Conservation (phyloP, 1,140 invertebrate species). For the Diabrotica virgifera region DNA sequence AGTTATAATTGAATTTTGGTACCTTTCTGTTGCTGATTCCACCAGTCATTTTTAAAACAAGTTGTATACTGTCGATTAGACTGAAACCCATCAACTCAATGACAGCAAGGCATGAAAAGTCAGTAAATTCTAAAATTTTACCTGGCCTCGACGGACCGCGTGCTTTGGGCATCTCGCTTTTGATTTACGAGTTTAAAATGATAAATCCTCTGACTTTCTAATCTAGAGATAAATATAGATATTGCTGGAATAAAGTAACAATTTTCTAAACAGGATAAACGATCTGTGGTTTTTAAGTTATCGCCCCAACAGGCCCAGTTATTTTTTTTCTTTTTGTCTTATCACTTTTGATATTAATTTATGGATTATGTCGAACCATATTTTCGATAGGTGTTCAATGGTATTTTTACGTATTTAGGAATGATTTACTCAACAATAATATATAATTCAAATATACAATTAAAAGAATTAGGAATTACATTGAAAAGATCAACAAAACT, state of each 20-base stretch:
- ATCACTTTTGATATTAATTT: background rate
- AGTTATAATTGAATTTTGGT: background rate
- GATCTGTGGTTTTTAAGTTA: background rate
- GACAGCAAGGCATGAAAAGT: background rate
- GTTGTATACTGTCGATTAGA: background rate
- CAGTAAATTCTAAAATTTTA: conserved; percentile 1
- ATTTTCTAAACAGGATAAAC: conserved; percentile 1
- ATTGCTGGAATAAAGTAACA: background rate
- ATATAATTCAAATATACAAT: too few relatives aligned
- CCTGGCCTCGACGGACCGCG: background rate
- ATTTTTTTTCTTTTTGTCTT: background rate
- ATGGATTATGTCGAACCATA: background rate
- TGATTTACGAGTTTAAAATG: background rate
- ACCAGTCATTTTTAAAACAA: conserved; percentile 3
- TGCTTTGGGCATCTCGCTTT: background rate
- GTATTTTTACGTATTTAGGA: too few relatives aligned
- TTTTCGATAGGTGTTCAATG: too few relatives aligned
- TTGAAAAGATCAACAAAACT: too few relatives aligned
- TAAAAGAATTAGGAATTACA: too few relatives aligned
- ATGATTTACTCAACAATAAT: too few relatives aligned
- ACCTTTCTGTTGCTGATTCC: background rate
- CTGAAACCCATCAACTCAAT: background rate
- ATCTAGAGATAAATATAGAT: background rate
- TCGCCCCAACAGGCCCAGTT: background rate
- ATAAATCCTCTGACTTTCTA: conserved; percentile 1